These are phyloP conservation scores for Megalurothrips usitatus DNA, from an alignment of 2,888 invertebrate genomes.

Conservation along the genomic window DNA sequence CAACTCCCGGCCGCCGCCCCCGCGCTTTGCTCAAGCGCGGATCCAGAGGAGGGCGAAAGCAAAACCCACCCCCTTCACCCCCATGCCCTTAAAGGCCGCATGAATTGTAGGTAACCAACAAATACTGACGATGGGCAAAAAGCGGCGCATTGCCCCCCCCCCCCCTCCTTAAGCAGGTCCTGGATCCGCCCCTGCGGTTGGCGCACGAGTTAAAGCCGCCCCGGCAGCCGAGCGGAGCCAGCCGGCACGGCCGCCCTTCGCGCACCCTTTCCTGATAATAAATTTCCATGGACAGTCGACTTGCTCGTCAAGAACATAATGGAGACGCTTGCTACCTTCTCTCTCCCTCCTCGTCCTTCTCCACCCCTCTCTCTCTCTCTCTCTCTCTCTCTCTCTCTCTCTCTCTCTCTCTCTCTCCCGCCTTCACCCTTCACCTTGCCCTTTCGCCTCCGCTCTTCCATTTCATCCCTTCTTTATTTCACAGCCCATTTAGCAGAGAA, in stretches of 20 bases:
- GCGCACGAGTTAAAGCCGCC: neutral
- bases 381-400: neutral
- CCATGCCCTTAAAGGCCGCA: too few relatives aligned
- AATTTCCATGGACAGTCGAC: constrained; percentile 14
- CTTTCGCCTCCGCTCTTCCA: neutral
- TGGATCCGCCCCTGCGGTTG: too few relatives aligned
- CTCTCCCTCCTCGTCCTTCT: neutral
- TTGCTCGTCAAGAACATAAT: constrained; percentile 19
- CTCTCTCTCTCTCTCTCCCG: neutral
- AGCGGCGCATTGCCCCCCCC: too few relatives aligned
- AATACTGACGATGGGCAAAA: too few relatives aligned
- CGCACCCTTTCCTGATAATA: neutral
- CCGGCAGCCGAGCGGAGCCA: neutral
- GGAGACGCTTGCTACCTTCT: neutral
- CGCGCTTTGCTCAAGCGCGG: too few relatives aligned
- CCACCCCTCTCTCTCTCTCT: neutral
- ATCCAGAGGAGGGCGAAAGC: too few relatives aligned
- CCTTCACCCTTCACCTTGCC: neutral
- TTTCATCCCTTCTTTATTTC: constrained; percentile 20
- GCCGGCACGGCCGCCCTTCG: neutral
- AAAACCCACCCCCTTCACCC: too few relatives aligned
- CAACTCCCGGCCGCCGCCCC: too few relatives aligned
- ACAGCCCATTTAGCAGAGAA: neutral
- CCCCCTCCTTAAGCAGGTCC: too few relatives aligned
- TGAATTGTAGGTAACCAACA: too few relatives aligned